Evolutionary conservation across 2,888 invertebrate genomes (phyloP).

Genomic region (Drosophila buzzatii): DNA sequence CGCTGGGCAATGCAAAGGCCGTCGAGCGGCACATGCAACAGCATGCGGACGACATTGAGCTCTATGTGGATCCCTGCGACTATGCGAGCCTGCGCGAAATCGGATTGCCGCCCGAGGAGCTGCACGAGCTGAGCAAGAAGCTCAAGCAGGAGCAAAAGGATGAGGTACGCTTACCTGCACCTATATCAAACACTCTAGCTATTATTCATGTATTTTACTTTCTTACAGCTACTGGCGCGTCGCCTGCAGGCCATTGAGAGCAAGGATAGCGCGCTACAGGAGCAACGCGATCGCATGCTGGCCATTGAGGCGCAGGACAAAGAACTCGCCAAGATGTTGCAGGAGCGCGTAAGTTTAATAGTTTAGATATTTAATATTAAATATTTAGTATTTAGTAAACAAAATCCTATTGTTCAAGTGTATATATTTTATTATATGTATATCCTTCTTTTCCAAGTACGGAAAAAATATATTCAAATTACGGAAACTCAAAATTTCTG

Average conservation of each 20-base stretch:
- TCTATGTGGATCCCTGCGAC: conserved; percentile 84
- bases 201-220: not conserved
- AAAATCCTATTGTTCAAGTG: not conserved
- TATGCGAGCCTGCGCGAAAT: conserved; percentile 84
- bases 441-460: conserved; percentile 21
- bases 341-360: conserved; percentile 86
- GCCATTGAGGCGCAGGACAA: conserved; percentile 93
- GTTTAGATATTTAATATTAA: accelerated
- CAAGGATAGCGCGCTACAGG: conserved; percentile 86
- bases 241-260: conserved; percentile 92
- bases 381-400: not conserved
- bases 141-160: conserved; percentile 90
- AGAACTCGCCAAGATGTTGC: conserved; percentile 91
- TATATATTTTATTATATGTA: not conserved
- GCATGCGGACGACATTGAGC: conserved; percentile 82
- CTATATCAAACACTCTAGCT: not conserved
- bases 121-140: conserved; percentile 87
- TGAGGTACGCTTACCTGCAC: conserved; percentile 86
- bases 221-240: conserved; percentile 89
- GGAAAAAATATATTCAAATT: conserved; percentile 28
- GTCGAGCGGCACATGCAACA: conserved; percentile 76
- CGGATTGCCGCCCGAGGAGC: conserved; percentile 86
- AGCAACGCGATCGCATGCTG: conserved; percentile 87
- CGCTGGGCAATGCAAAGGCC: conserved; percentile 48
- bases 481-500: conserved; percentile 28